Percentiles rank a stretch among this genome's conserved stretches.
phyloP scores from a whole-genome alignment of 2,113 vertebrate species.

The Chamaea fasciata region DNA sequence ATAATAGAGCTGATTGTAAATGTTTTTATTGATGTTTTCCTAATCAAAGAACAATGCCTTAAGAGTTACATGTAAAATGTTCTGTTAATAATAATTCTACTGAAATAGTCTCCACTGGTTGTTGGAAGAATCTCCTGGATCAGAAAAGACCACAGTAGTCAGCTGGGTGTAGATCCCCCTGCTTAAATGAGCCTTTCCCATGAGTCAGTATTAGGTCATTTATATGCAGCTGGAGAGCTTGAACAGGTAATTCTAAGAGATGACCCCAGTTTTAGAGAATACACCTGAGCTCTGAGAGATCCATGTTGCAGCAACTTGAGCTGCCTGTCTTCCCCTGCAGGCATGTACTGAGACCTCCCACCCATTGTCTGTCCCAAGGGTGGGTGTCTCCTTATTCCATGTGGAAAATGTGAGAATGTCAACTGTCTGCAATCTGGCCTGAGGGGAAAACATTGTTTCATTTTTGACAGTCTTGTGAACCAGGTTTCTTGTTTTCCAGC shows the following conservation, averaged over 20 bases:
- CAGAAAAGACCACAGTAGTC: neutral
- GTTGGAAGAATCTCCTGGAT: neutral
- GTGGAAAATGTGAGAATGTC: slow-evolving; percentile 25
- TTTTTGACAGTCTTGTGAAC: neutral
- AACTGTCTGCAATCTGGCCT: neutral
- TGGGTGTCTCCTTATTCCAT: neutral
- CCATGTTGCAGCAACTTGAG: neutral
- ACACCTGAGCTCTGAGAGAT: neutral
- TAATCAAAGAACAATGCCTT: neutral
- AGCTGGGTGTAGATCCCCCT: neutral
- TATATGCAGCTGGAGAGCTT: neutral
- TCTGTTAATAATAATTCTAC: neutral
- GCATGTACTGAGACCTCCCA: neutral
- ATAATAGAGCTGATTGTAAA: neutral
- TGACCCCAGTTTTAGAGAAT: neutral
- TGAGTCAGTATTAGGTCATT: neutral
- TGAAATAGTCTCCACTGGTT: neutral
- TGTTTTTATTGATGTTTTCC: neutral
- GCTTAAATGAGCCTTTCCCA: neutral
- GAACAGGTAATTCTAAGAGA: neutral
- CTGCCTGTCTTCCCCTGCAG: neutral
- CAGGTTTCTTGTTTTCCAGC: slow-evolving; percentile 16
- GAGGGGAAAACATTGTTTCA: neutral
- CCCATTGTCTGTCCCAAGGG: neutral
- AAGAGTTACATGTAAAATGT: neutral